phyloP scores from a whole-genome alignment of 2,888 invertebrate species.

The Tinea semifulvella region DNA sequence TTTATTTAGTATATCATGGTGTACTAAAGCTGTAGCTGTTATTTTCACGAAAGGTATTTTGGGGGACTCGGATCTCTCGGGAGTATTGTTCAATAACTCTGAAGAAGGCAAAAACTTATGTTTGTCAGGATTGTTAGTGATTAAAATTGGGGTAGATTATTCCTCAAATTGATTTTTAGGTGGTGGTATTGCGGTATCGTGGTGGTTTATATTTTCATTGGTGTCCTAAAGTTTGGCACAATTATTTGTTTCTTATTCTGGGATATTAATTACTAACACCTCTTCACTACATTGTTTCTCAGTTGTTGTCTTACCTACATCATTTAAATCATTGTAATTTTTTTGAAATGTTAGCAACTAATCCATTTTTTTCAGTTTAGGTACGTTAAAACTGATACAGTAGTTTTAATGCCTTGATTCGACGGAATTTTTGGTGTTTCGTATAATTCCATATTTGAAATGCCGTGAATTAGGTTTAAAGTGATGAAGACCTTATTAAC shows the following conservation, averaged over 20 bases:
- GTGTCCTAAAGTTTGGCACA: background rate
- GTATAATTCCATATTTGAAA: background rate
- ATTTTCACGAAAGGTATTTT: background rate
- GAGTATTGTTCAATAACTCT: background rate
- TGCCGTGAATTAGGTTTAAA: slow-evolving; percentile 4
- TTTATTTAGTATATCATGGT: background rate
- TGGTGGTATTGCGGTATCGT: background rate
- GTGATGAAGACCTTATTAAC: background rate
- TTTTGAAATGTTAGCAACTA: background rate
- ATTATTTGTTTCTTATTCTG: background rate
- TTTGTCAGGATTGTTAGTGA: background rate
- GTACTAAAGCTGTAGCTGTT: background rate
- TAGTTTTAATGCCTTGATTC: background rate
- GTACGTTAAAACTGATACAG: background rate
- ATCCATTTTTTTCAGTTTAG: background rate
- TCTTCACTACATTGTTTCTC: background rate
- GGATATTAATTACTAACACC: background rate
- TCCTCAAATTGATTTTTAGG: background rate
- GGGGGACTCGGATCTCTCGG: background rate
- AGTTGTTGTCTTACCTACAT: background rate
- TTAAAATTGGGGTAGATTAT: background rate
- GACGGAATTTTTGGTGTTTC: background rate
- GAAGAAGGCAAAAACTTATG: background rate
- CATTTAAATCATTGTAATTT: background rate
- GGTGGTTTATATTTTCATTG: background rate